Evolutionary conservation across 2,113 vertebrate genomes (phyloP).

Genomic region (Octodon degus): DNA sequence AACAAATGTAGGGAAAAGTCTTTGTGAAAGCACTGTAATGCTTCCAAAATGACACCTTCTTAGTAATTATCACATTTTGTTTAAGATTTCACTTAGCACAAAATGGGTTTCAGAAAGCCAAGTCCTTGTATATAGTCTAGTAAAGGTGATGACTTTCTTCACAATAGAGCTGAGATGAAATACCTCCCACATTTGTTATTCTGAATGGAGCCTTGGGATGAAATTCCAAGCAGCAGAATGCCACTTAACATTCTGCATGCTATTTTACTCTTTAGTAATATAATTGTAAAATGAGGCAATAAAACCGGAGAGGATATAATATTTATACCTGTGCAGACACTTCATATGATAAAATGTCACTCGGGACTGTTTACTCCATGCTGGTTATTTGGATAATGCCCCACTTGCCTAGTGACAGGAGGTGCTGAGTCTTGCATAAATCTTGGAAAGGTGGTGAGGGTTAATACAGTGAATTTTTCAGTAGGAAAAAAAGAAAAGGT

Average conservation of each 20-base stretch:
- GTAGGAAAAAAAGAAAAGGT: conserved; percentile 80
- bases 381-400: conserved; percentile 78
- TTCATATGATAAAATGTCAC: conserved; percentile 81
- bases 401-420: conserved; percentile 74
- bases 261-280: conserved; percentile 80
- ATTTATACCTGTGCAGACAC: conserved; percentile 79
- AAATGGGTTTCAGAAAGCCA: conserved; percentile 63
- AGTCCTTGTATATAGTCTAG: conserved; percentile 62
- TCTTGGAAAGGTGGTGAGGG: conserved; percentile 72
- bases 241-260: conserved; percentile 79
- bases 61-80: conserved; percentile 71
- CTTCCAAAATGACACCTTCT: conserved; percentile 68
- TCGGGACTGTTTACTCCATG: conserved; percentile 71
- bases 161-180: conserved; percentile 74
- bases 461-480: conserved; percentile 84
- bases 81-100: conserved; percentile 72
- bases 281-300: conserved; percentile 83
- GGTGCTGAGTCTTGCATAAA: conserved; percentile 77
- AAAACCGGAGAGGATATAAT: conserved; percentile 77
- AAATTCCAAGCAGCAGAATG: conserved; percentile 79
- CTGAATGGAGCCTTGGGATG: conserved; percentile 79
- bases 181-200: conserved; percentile 77
- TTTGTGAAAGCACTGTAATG: conserved; percentile 59
- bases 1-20: conserved; percentile 17
- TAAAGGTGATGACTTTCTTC: conserved; percentile 78